Percentiles rank a stretch among this genome's conserved stretches.
Evolutionary conservation across 2,797 vertebrate species (phyloP).

Genomic region (Lates japonicus): DNA sequence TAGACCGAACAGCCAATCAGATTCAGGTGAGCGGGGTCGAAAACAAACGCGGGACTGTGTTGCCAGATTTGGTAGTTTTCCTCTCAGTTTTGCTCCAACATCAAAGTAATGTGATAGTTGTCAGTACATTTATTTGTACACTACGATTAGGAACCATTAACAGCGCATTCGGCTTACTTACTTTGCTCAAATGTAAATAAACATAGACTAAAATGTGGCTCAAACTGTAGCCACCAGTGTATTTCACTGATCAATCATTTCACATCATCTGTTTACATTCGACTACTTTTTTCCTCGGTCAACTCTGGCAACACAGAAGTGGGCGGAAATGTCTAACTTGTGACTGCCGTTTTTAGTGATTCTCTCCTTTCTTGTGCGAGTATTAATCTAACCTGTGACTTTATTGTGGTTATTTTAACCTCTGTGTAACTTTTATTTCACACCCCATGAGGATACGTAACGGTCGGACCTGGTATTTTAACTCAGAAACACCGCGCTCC

Average conservation of each 20-base stretch:
- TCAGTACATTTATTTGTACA: no score
- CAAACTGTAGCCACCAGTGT: neutral
- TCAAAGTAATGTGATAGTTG: no score
- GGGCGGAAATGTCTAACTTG: constrained; percentile 48
- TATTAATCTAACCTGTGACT: rapidly evolving
- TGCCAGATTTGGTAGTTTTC: neutral
- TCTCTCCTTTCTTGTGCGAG: neutral
- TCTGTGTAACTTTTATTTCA: neutral
- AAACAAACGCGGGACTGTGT: neutral
- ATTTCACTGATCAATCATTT: neutral
- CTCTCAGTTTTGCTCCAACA: no score
- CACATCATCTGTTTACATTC: neutral
- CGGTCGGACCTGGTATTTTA: neutral
- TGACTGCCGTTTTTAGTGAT: constrained; percentile 10
- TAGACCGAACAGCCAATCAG: constrained; percentile 59
- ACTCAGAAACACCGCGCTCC: neutral
- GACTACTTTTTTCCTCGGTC: no score
- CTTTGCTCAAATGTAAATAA: neutral
- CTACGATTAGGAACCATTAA: no score
- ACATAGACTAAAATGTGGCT: neutral
- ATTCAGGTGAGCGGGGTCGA: neutral
- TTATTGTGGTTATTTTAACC: neutral
- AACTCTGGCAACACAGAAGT: constrained; percentile 12
- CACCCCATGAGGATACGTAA: neutral
- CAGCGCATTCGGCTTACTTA: neutral